Evolutionary conservation across 2,888 invertebrate genomes (phyloP), one percentile per base, ranked within the genome.

Genomic region (Phasia obesa): DNA sequence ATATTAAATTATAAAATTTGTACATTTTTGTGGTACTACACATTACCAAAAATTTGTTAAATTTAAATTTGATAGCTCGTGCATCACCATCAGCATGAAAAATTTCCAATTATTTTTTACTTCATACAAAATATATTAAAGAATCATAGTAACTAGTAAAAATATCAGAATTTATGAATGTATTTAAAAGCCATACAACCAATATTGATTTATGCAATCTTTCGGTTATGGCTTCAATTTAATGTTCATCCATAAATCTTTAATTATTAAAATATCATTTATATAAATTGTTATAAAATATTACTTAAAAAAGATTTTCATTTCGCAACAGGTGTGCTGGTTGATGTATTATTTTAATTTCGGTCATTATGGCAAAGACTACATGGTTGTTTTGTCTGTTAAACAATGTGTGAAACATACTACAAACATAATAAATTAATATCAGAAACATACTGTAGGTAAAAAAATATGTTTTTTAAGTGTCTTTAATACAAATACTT

Each of bases 241-340:
- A 59, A 71, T 59, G 44, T 59, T 21, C 42, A 59, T 49, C 59
- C 59, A 71, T 59, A 59, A 71, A 49, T 71, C 59, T 71, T 71
- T 35, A 49, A 55, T 31, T 21, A 31, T 59, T 55, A 49, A 38
- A 55, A 25, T 42, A 47, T 64, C 27, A 47, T n/a, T n/a, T n/a
- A 19, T 55, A 25, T 53, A 6, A 21, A 38, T 67, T 67, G 3
- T n/a, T 35, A 23, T 65, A 49, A 65, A 7, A 11, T 7, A 21
- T 1, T 21, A 23, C n/a, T 21, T 51, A 5, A 5, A 65, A 51
- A 15, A 49, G 0, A 17, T 35, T 4, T n/a, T 21, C 13, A 53
- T 19, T 13, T 15, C 5, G 44, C 21, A 70, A 70, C 57, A 70
- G 57, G 47, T 70, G 47, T 70, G 4, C 9, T 70, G 31, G 55